A percentile compares a stretch with the other conserved stretches of the same genome.
phyloP scores from a whole-genome alignment of 2,797 vertebrate species.

The Brotula barbata region DNA sequence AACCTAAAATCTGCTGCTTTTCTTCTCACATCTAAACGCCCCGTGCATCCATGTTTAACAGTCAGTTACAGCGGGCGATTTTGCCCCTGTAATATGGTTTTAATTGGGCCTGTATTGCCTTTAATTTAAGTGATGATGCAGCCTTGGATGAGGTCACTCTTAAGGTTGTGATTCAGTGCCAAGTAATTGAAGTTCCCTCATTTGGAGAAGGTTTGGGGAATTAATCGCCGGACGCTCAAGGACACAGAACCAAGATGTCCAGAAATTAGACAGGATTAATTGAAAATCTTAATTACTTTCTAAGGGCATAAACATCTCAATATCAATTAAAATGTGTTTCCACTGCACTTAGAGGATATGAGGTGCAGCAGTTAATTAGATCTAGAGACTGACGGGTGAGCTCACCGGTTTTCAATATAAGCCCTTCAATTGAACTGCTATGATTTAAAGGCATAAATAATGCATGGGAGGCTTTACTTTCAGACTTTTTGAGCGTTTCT shows the following conservation, averaged over 20 bases:
- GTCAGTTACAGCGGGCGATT: slow-evolving; percentile 48
- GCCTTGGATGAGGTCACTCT: slow-evolving; percentile 77
- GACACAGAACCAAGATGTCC: slow-evolving; percentile 83
- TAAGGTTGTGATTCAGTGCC: slow-evolving; percentile 73
- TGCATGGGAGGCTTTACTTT: slow-evolving; percentile 74
- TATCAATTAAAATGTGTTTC: slow-evolving; percentile 87
- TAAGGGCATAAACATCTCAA: slow-evolving; percentile 86
- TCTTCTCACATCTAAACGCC: slow-evolving; percentile 37
- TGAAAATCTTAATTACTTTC: slow-evolving; percentile 89
- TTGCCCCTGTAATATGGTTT: slow-evolving; percentile 62
- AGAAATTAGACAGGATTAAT: slow-evolving; percentile 86
- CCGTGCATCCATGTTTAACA: slow-evolving; percentile 8
- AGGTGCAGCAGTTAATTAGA: slow-evolving; percentile 84
- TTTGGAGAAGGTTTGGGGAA: slow-evolving; percentile 78
- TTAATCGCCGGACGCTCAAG: slow-evolving; percentile 81
- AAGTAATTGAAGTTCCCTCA: slow-evolving; percentile 80
- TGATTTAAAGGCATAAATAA: slow-evolving; percentile 81
- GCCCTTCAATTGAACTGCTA: slow-evolving; percentile 76
- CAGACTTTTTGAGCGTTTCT: slow-evolving; percentile 49
- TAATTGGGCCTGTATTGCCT: slow-evolving; percentile 77
- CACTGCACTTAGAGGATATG: slow-evolving; percentile 81
- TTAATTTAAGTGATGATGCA: slow-evolving; percentile 82
- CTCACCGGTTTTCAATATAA: slow-evolving; percentile 76
- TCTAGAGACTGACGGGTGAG: slow-evolving; percentile 79
- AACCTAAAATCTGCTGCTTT: slow-evolving; percentile 85